Evolutionary conservation across 2,797 vertebrate species (phyloP).

Genomic region (Diglossa cyanea): DNA sequence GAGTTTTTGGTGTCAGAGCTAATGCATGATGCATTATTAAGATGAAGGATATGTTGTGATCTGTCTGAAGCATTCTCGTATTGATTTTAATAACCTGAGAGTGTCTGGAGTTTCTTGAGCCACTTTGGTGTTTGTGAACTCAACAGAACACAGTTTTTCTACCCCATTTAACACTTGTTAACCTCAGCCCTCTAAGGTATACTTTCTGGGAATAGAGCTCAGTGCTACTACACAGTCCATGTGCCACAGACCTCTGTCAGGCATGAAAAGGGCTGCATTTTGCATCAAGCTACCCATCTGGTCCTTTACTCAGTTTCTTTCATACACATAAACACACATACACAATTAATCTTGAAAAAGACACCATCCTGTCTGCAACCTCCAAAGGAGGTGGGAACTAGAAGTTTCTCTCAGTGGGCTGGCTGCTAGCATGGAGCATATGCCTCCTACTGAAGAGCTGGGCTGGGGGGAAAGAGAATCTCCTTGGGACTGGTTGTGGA

Average conservation of each 20-base stretch:
- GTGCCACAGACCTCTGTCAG: not conserved
- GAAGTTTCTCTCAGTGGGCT: not conserved
- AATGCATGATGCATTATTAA: not conserved
- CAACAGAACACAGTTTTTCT: not conserved
- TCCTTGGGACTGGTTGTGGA: not conserved
- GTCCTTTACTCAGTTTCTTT: not conserved
- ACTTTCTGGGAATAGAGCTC: not conserved
- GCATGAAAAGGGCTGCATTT: not conserved
- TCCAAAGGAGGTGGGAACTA: not conserved
- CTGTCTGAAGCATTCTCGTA: not conserved
- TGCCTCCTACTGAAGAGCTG: not conserved
- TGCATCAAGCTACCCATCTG: not conserved
- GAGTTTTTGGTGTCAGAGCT: not conserved
- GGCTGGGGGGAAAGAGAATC: not conserved
- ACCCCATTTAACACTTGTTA: conserved; percentile 13
- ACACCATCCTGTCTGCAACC: not conserved
- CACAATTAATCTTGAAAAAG: not conserved
- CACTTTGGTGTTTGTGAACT: not conserved
- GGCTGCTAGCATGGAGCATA: not conserved
- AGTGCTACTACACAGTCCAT: not conserved
- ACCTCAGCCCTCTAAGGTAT: not conserved
- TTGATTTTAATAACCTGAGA: not conserved
- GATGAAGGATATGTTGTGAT: not conserved
- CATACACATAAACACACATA: not conserved
- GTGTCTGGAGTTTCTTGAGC: not conserved